Conservation (phyloP, 2,888 invertebrate genomes). For the Pyralis farinalis region DNA sequence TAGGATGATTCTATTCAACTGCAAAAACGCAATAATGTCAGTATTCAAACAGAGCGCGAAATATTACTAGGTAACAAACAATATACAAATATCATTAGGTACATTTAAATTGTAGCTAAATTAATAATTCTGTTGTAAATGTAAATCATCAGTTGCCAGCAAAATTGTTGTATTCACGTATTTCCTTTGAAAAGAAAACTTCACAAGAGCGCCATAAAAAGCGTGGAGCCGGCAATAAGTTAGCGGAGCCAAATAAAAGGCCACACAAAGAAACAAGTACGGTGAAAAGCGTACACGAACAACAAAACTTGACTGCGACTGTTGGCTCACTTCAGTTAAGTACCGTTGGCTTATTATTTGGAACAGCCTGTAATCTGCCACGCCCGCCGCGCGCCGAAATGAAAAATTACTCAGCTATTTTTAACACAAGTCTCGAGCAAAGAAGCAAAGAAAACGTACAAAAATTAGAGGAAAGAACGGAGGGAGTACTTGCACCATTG, state of each 20-base stretch:
- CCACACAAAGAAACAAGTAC: slow-evolving; percentile 51
- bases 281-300: slow-evolving; percentile 55
- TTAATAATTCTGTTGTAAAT: slow-evolving; percentile 36
- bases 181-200: slow-evolving; percentile 54
- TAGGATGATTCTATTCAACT: slow-evolving; percentile 43
- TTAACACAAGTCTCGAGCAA: slow-evolving; percentile 72
- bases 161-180: slow-evolving; percentile 48
- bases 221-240: slow-evolving; percentile 48
- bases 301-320: slow-evolving; percentile 59
- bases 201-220: slow-evolving; percentile 55
- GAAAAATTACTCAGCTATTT: slow-evolving; percentile 79
- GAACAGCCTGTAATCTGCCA: slow-evolving; percentile 77
- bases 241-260: slow-evolving; percentile 49
- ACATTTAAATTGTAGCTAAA: slow-evolving; percentile 6
- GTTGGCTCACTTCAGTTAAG: slow-evolving; percentile 64
- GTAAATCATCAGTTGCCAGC: slow-evolving; percentile 37
- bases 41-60: slow-evolving; percentile 10
- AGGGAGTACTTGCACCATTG: slow-evolving; percentile 79
- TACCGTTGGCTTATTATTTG: slow-evolving; percentile 71
- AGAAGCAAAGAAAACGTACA: slow-evolving; percentile 78
- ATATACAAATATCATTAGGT: too few species aligned
- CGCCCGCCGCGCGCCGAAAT: slow-evolving; percentile 75
- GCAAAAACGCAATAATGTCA: slow-evolving; percentile 2
- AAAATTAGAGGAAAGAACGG: slow-evolving; percentile 77
- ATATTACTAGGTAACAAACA: slow-evolving; percentile 1